Evolutionary conservation across 2,888 invertebrate species (phyloP).

Genomic region (Himalopsyche tibetana): DNA sequence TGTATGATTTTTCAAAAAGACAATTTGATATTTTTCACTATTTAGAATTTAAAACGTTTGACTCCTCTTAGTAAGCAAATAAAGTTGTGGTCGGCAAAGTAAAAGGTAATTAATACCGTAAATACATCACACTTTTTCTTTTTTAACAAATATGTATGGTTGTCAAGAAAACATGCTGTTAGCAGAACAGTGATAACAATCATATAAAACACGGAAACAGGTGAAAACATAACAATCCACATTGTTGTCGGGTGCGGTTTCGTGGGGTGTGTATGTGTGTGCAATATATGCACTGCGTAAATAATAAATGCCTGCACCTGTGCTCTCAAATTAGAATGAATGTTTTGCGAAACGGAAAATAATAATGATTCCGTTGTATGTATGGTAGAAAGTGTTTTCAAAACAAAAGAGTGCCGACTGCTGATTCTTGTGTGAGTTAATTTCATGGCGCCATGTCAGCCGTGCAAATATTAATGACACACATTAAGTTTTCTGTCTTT

Average conservation of each 20-base stretch:
- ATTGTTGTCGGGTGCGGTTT: neutral
- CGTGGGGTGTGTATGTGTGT: neutral
- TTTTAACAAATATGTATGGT: neutral
- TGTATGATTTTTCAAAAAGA: too few relatives aligned
- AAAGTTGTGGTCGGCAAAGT: too few relatives aligned
- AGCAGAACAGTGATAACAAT: neutral
- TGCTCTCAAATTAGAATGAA: conserved; percentile 38
- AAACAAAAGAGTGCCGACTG: conserved; percentile 21
- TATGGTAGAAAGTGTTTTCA: conserved; percentile 34
- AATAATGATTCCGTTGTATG: conserved; percentile 8
- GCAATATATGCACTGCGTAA: neutral
- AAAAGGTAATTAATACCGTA: too few relatives aligned
- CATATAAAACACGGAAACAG: conserved; percentile 17
- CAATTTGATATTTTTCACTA: too few relatives aligned
- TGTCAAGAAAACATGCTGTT: conserved; percentile 9
- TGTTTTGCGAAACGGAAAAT: conserved; percentile 17
- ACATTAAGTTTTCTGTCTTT: conserved; percentile 1
- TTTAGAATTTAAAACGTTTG: too few relatives aligned
- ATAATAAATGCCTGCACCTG: conserved; percentile 37
- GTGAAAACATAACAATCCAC: conserved; percentile 7
- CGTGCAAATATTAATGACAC: conserved; percentile 30
- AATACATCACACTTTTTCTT: too few relatives aligned
- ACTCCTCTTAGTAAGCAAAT: too few relatives aligned
- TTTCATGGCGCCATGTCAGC: conserved; percentile 32
- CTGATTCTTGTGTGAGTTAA: neutral